Conservation (phyloP, 2,888 invertebrate species). For the Phrixothrix hirtus region DNA sequence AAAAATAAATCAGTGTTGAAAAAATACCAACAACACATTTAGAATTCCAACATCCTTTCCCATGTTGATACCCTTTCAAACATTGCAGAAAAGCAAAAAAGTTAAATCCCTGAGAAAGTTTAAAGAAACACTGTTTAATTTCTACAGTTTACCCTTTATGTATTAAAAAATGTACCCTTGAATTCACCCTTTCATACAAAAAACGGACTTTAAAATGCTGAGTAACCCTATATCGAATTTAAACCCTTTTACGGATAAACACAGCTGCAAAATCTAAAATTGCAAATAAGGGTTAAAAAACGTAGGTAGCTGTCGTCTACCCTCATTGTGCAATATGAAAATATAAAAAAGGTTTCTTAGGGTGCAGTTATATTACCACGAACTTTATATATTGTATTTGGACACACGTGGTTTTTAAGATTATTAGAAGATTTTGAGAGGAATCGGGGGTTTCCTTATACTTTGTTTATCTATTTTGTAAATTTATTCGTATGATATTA, state of each 20-base stretch:
- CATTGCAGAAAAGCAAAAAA: constrained; percentile 9
- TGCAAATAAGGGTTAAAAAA: constrained; percentile 35
- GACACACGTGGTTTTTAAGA: constrained; percentile 33
- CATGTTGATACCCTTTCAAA: constrained; percentile 9
- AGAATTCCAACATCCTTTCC: constrained; percentile 25
- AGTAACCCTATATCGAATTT: constrained; percentile 40
- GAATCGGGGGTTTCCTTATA: no score
- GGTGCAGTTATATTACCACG: constrained; percentile 14
- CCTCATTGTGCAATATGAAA: constrained; percentile 26
- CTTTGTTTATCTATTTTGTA: no score
- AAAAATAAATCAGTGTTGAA: no score
- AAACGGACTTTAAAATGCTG: constrained; percentile 30
- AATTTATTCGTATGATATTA: no score
- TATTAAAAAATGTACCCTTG: constrained; percentile 19
- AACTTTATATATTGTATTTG: constrained; percentile 14
- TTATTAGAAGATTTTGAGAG: constrained; percentile 28
- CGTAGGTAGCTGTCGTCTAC: constrained; percentile 18
- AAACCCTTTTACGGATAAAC: constrained; percentile 41
- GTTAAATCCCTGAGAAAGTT: constrained; percentile 29
- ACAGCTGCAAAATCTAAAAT: constrained; percentile 38
- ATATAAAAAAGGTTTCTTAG: constrained; percentile 29
- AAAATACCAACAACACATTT: background rate
- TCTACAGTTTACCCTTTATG: constrained; percentile 26
- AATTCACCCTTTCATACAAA: constrained; percentile 16
- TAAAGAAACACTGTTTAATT: constrained; percentile 21